These are phyloP conservation scores for Podarcis lilfordi DNA, from an alignment of 2,797 vertebrate genomes.

Conservation along the genomic window DNA sequence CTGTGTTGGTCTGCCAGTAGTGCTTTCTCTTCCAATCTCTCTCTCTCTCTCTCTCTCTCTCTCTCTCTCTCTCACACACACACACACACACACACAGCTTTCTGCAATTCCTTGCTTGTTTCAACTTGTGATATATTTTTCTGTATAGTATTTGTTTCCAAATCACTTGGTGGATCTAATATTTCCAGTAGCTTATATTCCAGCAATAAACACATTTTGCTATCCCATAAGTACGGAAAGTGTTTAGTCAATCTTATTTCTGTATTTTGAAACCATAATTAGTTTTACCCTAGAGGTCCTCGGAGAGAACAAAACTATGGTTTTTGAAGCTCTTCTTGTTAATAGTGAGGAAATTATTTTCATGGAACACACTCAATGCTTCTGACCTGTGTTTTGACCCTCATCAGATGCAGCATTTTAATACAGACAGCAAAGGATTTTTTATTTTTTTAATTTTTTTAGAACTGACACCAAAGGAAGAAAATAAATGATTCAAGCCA, in stretches of 20 bases:
- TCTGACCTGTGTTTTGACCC: background rate
- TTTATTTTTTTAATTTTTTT: background rate
- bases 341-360: background rate
- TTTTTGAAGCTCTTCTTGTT: conserved; percentile 30
- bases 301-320: background rate
- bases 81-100: too few relatives aligned
- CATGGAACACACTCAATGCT: background rate
- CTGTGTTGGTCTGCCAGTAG: background rate
- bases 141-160: background rate
- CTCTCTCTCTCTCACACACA: too few relatives aligned
- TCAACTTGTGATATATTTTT: background rate
- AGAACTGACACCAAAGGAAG: background rate
- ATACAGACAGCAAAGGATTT: background rate
- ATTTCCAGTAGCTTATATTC: background rate
- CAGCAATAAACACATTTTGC: background rate
- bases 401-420: conserved; percentile 18
- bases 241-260: background rate
- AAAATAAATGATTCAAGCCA: conserved; percentile 3
- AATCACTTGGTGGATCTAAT: background rate
- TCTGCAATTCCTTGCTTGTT: background rate
- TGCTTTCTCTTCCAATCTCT: background rate
- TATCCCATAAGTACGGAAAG: rapidly evolving
- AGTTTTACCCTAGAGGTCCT: background rate
- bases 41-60: too few relatives aligned
- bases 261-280: conserved; percentile 3